These are phyloP conservation scores for Cercocebus atys DNA, from an alignment of 2,113 vertebrate genomes.

Conservation along the genomic window DNA sequence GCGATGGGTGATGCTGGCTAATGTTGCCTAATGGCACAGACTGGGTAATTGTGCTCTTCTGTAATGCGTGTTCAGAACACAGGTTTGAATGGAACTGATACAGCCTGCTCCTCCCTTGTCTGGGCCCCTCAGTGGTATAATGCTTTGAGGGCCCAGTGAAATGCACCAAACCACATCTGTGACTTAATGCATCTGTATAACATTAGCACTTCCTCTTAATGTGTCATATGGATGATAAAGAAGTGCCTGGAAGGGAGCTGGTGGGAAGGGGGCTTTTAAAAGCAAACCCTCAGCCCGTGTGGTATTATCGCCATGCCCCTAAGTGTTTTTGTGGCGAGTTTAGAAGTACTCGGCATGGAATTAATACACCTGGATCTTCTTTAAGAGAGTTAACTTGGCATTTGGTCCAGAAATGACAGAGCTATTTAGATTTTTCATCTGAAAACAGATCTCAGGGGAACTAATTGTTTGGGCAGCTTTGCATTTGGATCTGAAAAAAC, in stretches of 20 bases:
- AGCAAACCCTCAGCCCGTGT: constrained; percentile 5
- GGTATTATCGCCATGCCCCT: not conserved
- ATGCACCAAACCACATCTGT: not conserved
- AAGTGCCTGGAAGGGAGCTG: constrained; percentile 18
- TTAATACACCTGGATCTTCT: not conserved
- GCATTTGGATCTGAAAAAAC: not conserved
- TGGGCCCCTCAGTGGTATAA: constrained; percentile 52
- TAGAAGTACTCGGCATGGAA: not conserved
- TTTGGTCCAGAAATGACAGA: constrained; percentile 21
- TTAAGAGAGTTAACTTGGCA: constrained; percentile 24
- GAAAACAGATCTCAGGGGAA: constrained; percentile 24
- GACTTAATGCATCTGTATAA: constrained; percentile 53
- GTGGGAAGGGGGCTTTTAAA: constrained; percentile 43
- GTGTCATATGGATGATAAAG: constrained; percentile 7
- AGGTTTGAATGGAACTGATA: constrained; percentile 23
- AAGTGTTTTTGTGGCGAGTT: constrained; percentile 40
- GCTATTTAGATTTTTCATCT: constrained; percentile 40
- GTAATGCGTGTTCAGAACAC: constrained; percentile 60
- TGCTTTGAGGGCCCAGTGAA: constrained; percentile 54
- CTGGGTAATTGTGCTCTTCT: not conserved
- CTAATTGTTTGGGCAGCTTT: constrained; percentile 12
- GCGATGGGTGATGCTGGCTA: constrained; percentile 65
- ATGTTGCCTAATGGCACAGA: constrained; percentile 55
- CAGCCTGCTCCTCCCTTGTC: constrained; percentile 20
- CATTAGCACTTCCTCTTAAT: constrained; percentile 1